A percentile compares a stretch with the other conserved stretches of the same genome.
Conservation (phyloP, 1,140 invertebrate species). For the Chironomus tepperi region DNA sequence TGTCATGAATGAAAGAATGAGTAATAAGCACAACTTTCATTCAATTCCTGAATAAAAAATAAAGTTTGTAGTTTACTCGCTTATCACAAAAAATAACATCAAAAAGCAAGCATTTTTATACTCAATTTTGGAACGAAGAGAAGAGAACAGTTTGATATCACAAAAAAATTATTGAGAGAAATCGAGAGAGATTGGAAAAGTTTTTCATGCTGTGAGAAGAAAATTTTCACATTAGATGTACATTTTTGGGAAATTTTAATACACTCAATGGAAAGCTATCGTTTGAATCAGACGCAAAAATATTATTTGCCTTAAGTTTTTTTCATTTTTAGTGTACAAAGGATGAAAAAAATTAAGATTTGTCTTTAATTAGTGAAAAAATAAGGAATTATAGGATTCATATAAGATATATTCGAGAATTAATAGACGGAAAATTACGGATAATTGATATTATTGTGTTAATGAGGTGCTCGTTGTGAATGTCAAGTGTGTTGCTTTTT, state of each 20-base stretch:
- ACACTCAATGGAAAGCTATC: background rate
- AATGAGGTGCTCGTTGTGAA: slow-evolving; percentile 6
- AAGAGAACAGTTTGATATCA: too few species aligned
- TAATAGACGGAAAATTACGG: too few species aligned
- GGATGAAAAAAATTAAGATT: background rate
- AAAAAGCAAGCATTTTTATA: background rate
- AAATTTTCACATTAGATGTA: background rate
- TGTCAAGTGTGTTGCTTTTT: background rate
- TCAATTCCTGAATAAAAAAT: too few species aligned
- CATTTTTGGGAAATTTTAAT: background rate
- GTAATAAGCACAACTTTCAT: background rate
- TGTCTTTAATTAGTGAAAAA: background rate
- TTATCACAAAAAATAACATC: background rate
- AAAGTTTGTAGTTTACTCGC: background rate
- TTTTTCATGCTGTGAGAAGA: background rate
- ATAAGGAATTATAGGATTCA: too few species aligned
- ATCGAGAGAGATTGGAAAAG: background rate
- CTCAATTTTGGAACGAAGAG: background rate
- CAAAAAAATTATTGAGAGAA: background rate
- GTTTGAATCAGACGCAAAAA: slow-evolving; percentile 6
- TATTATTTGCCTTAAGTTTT: background rate
- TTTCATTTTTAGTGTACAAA: background rate
- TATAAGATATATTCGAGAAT: too few species aligned
- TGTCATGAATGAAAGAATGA: background rate
- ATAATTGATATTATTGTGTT: background rate